These are phyloP conservation scores for Sebastes miniatus DNA, from an alignment of 2,797 vertebrate genomes.

Conservation along the genomic window DNA sequence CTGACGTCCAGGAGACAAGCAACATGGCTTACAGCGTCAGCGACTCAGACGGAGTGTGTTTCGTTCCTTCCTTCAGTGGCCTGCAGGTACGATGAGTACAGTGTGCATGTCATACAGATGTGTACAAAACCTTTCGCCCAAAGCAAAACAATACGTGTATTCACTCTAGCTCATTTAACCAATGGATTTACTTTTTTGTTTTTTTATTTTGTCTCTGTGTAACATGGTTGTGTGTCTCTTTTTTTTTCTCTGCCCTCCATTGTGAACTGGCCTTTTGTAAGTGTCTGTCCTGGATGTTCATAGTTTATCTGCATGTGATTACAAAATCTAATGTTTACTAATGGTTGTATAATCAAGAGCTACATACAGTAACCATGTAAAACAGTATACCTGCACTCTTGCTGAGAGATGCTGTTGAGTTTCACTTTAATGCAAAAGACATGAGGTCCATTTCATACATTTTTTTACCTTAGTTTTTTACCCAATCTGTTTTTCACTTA, in stretches of 20 bases:
- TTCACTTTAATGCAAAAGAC: neutral
- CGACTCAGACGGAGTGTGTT: constrained; percentile 93
- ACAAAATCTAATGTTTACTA: neutral
- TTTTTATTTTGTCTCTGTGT: constrained; percentile 19
- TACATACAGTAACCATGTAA: neutral
- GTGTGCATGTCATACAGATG: neutral
- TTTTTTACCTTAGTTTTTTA: neutral
- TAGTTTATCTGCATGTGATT: neutral
- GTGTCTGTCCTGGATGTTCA: constrained; percentile 49
- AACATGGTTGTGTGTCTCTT: constrained; percentile 55
- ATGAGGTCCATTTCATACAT: neutral
- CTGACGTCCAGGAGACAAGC: constrained; percentile 86
- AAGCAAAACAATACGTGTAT: neutral
- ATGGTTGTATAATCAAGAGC: neutral
- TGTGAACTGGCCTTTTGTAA: constrained; percentile 64
- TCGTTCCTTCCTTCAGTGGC: constrained; percentile 93
- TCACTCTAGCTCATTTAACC: neutral
- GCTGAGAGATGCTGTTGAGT: neutral
- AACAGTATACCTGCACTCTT: neutral
- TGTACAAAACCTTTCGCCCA: neutral
- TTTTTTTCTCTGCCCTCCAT: constrained; percentile 58
- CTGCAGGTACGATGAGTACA: constrained; percentile 85
- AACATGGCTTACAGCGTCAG: constrained; percentile 87
- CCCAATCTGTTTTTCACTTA: neutral
- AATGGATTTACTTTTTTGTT: neutral